phyloP scores from a whole-genome alignment of 2,888 invertebrate genomes.

The Rhabditoides inermis region DNA sequence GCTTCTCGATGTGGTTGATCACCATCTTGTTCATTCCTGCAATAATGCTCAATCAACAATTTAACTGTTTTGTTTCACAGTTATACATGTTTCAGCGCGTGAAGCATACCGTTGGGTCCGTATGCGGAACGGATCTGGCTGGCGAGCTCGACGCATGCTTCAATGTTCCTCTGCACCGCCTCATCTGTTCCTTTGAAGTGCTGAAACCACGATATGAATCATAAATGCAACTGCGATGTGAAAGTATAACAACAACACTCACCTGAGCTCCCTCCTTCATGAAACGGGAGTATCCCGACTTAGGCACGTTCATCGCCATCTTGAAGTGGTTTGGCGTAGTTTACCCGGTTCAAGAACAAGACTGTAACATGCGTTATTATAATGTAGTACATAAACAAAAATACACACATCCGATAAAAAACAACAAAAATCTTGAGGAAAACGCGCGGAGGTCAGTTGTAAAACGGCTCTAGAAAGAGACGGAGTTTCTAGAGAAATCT shows the following conservation, averaged over 20 bases:
- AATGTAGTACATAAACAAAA: no score
- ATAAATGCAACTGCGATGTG: background rate
- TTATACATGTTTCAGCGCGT: no score
- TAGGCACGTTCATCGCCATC: slow-evolving; percentile 49
- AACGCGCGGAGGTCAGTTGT: no score
- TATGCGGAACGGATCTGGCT: slow-evolving; percentile 86
- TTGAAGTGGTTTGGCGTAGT: no score
- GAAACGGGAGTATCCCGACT: slow-evolving; percentile 48
- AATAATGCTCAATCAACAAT: no score
- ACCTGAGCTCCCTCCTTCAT: slow-evolving; percentile 52
- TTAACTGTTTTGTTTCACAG: no score
- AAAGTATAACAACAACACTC: background rate
- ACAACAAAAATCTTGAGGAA: no score
- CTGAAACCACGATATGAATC: slow-evolving; percentile 54
- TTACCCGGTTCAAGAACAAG: no score
- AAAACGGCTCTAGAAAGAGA: no score
- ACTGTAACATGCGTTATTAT: no score
- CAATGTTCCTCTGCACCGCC: slow-evolving; percentile 86
- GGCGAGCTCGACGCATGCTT: slow-evolving; percentile 87
- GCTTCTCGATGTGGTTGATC: slow-evolving; percentile 94
- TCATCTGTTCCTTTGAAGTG: slow-evolving; percentile 86
- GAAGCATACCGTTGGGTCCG: slow-evolving; percentile 86
- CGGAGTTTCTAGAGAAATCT: no score
- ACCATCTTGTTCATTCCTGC: slow-evolving; percentile 86
- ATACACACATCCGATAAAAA: no score